phyloP scores from a whole-genome alignment of 2,113 vertebrate species.

The Illadopsis cleaveri region DNA sequence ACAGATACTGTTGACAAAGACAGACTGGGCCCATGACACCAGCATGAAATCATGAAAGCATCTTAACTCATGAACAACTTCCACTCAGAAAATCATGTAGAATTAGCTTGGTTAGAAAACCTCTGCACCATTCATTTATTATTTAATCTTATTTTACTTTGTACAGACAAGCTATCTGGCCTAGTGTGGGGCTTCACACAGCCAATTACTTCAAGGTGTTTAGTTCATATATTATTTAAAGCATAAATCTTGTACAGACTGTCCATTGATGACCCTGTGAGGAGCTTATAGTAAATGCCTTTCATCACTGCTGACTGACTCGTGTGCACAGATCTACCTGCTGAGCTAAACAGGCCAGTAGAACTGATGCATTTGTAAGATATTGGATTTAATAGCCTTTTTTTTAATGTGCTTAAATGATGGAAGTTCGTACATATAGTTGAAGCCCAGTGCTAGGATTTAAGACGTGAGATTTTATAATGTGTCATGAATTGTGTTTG shows the following conservation, averaged over 20 bases:
- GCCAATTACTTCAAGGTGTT: conserved; percentile 89
- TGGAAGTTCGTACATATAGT: neutral
- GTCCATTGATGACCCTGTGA: conserved; percentile 79
- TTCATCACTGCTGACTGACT: conserved; percentile 79
- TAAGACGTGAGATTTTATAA: neutral
- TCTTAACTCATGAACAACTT: conserved; percentile 23
- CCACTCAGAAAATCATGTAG: conserved; percentile 31
- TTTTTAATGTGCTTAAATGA: conserved; percentile 20
- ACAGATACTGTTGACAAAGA: conserved; percentile 50
- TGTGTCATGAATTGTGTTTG: neutral
- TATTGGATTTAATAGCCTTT: conserved; percentile 41
- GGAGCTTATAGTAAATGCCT: conserved; percentile 77
- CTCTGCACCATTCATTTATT: conserved; percentile 84
- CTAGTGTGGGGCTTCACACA: conserved; percentile 79
- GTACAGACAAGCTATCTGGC: conserved; percentile 85
- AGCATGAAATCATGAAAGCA: conserved; percentile 32
- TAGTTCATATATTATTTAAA: conserved; percentile 90
- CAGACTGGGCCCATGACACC: neutral
- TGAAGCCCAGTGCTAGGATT: neutral
- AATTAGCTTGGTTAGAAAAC: conserved; percentile 70
- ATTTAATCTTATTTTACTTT: conserved; percentile 90
- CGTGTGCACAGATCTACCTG: conserved; percentile 53
- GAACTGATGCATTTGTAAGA: conserved; percentile 41
- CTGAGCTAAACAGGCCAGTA: conserved; percentile 61
- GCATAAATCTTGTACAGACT: conserved; percentile 85